phyloP scores from a whole-genome alignment of 2,888 invertebrate genomes.

The Notodonta dromedarius region DNA sequence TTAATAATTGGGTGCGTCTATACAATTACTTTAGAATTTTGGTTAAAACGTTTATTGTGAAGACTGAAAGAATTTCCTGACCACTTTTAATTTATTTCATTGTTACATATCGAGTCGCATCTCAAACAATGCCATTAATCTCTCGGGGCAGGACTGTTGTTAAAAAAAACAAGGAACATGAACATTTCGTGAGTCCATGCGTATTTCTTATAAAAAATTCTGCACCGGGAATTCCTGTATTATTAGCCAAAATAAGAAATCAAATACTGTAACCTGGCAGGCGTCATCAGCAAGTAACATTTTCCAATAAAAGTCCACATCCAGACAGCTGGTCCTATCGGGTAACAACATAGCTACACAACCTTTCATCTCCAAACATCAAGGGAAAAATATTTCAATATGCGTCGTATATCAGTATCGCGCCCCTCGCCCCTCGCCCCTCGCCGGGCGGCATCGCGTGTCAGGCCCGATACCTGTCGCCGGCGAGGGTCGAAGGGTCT shows the following conservation, averaged over 20 bases:
- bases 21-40: not conserved
- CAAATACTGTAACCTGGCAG: no score
- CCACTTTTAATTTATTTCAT: not conserved
- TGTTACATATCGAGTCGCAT: not conserved
- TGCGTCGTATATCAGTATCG: not conserved
- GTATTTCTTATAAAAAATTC: not conserved
- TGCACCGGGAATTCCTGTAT: not conserved
- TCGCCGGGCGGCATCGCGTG: not conserved
- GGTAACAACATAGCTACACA: not conserved
- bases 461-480: not conserved
- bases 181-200: not conserved
- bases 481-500: constrained; percentile 16
- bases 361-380: constrained; percentile 21
- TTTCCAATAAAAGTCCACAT: no score
- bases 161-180: not conserved
- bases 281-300: no score
- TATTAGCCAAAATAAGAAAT: no score
- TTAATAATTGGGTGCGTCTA: not conserved
- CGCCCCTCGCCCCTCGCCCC: no score
- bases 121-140: constrained; percentile 1
- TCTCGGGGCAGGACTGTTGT: not conserved
- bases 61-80: not conserved
- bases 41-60: constrained; percentile 1
- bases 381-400: constrained; percentile 16
- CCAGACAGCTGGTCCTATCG: not conserved